Evolutionary conservation across 2,888 invertebrate species (phyloP).

Genomic region (Pandemis heparana): DNA sequence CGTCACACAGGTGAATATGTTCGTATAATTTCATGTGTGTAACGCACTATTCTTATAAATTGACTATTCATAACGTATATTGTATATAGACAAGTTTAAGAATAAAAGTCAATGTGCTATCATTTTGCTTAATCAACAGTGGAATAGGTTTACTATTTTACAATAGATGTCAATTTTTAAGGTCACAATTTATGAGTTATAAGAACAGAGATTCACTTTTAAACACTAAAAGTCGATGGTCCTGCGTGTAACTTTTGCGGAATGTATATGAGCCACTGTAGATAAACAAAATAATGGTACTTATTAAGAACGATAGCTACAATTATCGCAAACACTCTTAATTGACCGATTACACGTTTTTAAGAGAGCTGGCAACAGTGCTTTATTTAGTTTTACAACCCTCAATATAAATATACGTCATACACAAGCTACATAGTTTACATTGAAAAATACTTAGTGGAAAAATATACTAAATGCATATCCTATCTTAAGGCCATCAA

Average conservation of each 20-base stretch:
- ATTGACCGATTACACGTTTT: too few species aligned
- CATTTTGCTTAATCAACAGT: slow-evolving; percentile 22
- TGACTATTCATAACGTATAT: background rate
- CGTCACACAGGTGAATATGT: background rate
- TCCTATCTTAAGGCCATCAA: slow-evolving; percentile 34
- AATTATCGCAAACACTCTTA: too few species aligned
- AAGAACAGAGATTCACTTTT: background rate
- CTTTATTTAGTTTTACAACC: background rate
- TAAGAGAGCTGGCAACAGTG: slow-evolving; percentile 1
- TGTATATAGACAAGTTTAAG: background rate
- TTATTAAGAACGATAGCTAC: background rate
- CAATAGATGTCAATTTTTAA: background rate
- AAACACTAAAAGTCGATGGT: background rate
- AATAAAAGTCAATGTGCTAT: background rate
- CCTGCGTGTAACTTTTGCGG: background rate
- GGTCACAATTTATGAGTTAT: background rate
- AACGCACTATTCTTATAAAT: background rate
- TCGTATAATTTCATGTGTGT: background rate
- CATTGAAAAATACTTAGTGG: slow-evolving; percentile 15
- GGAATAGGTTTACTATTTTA: slow-evolving; percentile 4
- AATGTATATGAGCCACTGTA: background rate
- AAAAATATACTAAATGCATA: slow-evolving; percentile 41
- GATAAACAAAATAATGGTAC: background rate
- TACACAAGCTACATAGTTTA: slow-evolving; percentile 4
- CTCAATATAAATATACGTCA: background rate